Conservation (phyloP, 2,113 vertebrate genomes). For the Pachypanchax playfairii region DNA sequence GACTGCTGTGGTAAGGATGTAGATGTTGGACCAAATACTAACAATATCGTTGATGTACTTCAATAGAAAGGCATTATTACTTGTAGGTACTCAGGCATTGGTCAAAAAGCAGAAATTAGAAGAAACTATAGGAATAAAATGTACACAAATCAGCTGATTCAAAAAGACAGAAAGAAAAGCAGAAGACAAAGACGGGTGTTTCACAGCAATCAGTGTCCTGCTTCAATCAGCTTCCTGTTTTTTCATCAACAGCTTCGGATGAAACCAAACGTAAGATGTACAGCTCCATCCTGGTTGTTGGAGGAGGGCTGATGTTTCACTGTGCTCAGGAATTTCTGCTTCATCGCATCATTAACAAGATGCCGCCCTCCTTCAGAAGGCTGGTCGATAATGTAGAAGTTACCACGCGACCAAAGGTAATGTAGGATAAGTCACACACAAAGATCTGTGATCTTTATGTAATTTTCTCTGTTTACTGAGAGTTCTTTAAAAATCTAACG, state of each 20-base stretch:
- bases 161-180: too few species aligned
- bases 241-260: constrained; percentile 86
- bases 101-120: not conserved
- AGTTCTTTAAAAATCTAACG: too few species aligned
- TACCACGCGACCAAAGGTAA: constrained; percentile 95
- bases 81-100: too few species aligned
- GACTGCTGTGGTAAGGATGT: constrained; percentile 88
- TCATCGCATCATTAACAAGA: constrained; percentile 98
- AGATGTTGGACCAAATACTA: not conserved
- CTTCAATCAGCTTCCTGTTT: not conserved
- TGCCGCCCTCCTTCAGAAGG: constrained; percentile 96
- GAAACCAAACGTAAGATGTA: constrained; percentile 99
- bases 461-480: too few species aligned
- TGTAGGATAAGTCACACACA: accelerated
- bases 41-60: too few species aligned
- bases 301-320: constrained; percentile 95
- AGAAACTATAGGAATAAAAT: too few species aligned
- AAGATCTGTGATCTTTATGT: too few species aligned
- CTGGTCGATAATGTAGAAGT: constrained; percentile 97
- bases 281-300: constrained; percentile 95
- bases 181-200: too few species aligned
- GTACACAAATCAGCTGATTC: too few species aligned
- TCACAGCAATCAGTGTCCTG: too few species aligned
- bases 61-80: not conserved
- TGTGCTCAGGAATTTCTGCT: constrained; percentile 96